Conservation (phyloP, 2,113 vertebrate genomes). For the Gymnarchus niloticus region DNA sequence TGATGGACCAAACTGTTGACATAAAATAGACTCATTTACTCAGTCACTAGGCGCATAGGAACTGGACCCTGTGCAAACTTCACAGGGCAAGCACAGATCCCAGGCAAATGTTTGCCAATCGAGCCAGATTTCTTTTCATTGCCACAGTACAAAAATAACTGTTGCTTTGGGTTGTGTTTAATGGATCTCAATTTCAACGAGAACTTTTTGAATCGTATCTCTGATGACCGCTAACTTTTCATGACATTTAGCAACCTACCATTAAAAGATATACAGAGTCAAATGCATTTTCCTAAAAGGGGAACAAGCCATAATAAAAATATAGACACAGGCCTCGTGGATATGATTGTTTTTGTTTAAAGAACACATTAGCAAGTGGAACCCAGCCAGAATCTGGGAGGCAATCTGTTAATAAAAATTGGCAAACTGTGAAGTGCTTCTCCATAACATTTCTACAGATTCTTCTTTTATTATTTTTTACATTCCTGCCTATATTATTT, state of each 20-base stretch:
- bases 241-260: not conserved
- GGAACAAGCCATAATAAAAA: not conserved
- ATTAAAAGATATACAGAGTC: no score
- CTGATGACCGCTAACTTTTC: not conserved
- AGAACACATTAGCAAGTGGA: conserved; percentile 11
- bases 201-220: not conserved
- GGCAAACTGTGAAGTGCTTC: not conserved
- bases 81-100: not conserved
- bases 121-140: not conserved
- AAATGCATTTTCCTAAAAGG: not conserved
- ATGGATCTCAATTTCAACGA: not conserved
- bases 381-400: not conserved
- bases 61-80: not conserved
- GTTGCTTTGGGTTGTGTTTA: not conserved
- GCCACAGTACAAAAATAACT: not conserved
- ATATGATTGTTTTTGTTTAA: not conserved
- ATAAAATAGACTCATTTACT: conserved; percentile 1
- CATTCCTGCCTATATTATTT: not conserved
- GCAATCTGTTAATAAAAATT: conserved; percentile 3
- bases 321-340: not conserved
- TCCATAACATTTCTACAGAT: not conserved
- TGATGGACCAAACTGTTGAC: conserved; percentile 1
- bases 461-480: not conserved
- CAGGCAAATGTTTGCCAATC: conserved; percentile 9
- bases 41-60: not conserved